phyloP scores from a whole-genome alignment of 2,888 invertebrate genomes.

The Diaphora mendica region DNA sequence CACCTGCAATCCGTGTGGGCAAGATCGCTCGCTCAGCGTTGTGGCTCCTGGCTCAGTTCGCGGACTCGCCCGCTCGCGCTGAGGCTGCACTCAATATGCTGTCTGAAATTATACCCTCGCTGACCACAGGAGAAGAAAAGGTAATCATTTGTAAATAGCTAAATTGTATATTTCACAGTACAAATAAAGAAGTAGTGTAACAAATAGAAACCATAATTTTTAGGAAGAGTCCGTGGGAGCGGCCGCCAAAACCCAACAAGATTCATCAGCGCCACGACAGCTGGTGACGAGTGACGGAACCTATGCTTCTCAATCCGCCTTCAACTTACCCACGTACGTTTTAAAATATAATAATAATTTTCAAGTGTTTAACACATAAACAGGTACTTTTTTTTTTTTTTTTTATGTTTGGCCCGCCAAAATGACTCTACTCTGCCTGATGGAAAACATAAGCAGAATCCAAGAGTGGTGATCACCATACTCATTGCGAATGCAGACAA shows the following conservation, averaged over 20 bases:
- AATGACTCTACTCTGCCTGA: too few species aligned
- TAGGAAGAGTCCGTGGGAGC: slow-evolving; percentile 55
- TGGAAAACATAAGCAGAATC: too few species aligned
- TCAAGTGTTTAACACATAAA: background rate
- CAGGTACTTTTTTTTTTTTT: too few species aligned
- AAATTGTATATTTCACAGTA: background rate
- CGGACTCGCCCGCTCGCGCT: slow-evolving; percentile 92
- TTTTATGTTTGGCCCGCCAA: too few species aligned
- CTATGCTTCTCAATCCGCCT: slow-evolving; percentile 99
- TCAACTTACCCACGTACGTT: slow-evolving; percentile 92
- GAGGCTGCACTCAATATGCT: slow-evolving; percentile 92
- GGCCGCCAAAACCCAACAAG: slow-evolving; percentile 51
- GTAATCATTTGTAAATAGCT: slow-evolving; percentile 24
- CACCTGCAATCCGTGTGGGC: slow-evolving; percentile 95
- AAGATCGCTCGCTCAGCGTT: slow-evolving; percentile 97
- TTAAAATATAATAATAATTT: background rate
- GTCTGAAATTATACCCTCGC: slow-evolving; percentile 65
- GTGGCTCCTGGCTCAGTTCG: slow-evolving; percentile 99
- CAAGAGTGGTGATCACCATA: too few species aligned
- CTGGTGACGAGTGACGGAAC: slow-evolving; percentile 99
- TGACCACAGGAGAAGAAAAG: slow-evolving; percentile 36
- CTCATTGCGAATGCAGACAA: too few species aligned
- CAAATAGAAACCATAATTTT: background rate
- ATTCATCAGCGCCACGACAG: slow-evolving; percentile 83
- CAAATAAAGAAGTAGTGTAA: background rate